phyloP scores from a whole-genome alignment of 1,140 invertebrate species.

The Drosophila punjabiensis region DNA sequence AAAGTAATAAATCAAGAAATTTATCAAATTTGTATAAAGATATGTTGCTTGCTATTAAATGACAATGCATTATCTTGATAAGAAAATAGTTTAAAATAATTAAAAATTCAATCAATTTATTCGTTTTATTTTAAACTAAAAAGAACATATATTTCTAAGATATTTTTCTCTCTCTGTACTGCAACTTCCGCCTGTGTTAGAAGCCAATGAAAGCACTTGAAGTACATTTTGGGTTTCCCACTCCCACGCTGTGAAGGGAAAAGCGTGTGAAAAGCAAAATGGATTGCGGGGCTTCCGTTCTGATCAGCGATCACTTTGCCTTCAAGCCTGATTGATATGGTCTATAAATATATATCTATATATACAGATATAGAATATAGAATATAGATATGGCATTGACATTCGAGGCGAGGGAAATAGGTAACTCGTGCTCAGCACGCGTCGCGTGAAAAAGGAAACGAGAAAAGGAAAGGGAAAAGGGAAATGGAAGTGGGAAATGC shows the following conservation, averaged over 20 bases:
- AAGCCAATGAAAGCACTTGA: slow-evolving; percentile 32
- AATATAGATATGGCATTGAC: slow-evolving; percentile 58
- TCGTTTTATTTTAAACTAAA: neutral
- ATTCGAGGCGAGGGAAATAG: slow-evolving; percentile 29
- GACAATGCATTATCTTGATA: neutral
- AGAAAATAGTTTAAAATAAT: neutral
- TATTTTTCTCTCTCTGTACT: neutral
- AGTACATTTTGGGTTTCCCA: slow-evolving; percentile 24
- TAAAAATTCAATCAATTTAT: neutral
- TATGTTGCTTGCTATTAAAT: neutral
- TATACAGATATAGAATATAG: slow-evolving; percentile 13
- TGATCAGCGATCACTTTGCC: neutral
- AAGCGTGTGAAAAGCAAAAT: slow-evolving; percentile 45
- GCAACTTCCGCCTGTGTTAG: slow-evolving; percentile 14
- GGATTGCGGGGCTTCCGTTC: slow-evolving; percentile 47
- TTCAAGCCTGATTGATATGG: slow-evolving; percentile 20
- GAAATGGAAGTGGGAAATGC: slow-evolving; percentile 73
- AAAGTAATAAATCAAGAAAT: neutral
- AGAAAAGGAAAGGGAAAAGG: slow-evolving; percentile 15
- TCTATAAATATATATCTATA: neutral
- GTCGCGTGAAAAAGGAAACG: slow-evolving; percentile 7
- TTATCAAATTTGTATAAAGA: neutral
- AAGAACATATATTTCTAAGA: fast-evolving
- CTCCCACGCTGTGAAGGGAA: slow-evolving; percentile 36
- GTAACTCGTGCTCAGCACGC: slow-evolving; percentile 63